Evolutionary conservation across 1,140 invertebrate genomes (phyloP), one percentile per base, ranked within the genome.

Genomic region (Eurosta solidaginis): DNA sequence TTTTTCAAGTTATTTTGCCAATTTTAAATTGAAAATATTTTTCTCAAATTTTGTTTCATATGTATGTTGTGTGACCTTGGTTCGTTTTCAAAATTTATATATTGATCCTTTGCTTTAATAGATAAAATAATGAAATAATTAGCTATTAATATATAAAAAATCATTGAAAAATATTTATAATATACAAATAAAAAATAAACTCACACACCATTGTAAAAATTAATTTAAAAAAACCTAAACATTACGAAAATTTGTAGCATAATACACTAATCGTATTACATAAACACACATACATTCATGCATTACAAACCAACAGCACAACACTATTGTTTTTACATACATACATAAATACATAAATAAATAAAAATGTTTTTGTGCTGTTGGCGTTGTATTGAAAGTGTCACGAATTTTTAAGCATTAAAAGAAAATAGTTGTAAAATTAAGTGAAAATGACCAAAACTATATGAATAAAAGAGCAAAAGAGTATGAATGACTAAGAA

Each of bases 401-500:
- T 75, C 78, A 78, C 78, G 78, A 78, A 78, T 78, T 78, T 78
- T 78, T 78, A 78, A 78, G 68, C 73, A 76, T 75, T 44, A 76
- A 52, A 78, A 50, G 42, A 49, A 75, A 6, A 22, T 45, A 78
- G 49, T 50, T 68, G 59, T 68, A 33, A 78, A 52, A 74, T 42
- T 73, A 74, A 75, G 44, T 47, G 45, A 75, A 52, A 59, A 54
- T 68, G 40, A 68, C 59, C 40, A 27, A 68, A 68, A 68, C 29
- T 36, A 68, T 40, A 42, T 40, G 40, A 68, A 59, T 40, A 22
- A n/a, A 3, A 52, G 20, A 77, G 52, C 22, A 75, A 52, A 50
- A 45, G 75, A 54, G 52, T 54, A 78, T 25, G 44, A 49, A 75
- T 75, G 49, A 78, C 33, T 59, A 78, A 78, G 27, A 74, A 78